A percentile compares a stretch with the other conserved stretches of the same genome.
phyloP scores from a whole-genome alignment of 2,888 invertebrate genomes.

The Sinhomidia bicolor region DNA sequence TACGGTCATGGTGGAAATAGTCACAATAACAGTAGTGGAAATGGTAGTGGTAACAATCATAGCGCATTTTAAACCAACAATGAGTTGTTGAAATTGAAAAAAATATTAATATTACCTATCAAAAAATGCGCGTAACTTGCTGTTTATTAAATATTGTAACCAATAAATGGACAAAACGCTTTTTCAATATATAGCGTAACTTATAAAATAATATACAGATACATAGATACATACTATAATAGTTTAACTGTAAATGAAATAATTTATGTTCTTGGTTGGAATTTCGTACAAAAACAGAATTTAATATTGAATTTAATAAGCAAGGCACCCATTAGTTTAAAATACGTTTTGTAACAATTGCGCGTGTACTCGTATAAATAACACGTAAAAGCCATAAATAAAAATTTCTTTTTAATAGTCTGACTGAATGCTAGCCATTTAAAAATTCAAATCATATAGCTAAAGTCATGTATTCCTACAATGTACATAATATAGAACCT shows the following conservation, averaged over 20 bases:
- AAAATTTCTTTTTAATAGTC: slow-evolving; percentile 46
- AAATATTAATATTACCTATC: neutral
- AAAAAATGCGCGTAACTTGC: neutral
- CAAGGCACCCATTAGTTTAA: neutral
- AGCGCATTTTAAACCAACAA: slow-evolving; percentile 72
- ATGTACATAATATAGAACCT: neutral
- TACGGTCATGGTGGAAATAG: slow-evolving; percentile 51
- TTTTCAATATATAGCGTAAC: neutral
- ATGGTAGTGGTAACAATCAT: slow-evolving; percentile 71
- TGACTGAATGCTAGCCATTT: slow-evolving; percentile 51
- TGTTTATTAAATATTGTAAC: neutral
- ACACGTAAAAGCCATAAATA: neutral
- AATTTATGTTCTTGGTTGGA: neutral
- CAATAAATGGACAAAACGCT: neutral
- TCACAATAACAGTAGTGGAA: slow-evolving; percentile 51
- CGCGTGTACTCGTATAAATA: neutral
- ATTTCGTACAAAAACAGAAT: neutral
- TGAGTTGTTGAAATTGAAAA: neutral
- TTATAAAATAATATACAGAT: too few relatives aligned
- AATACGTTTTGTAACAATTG: neutral
- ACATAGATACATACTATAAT: neutral
- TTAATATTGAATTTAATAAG: neutral
- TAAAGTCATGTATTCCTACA: slow-evolving; percentile 8
- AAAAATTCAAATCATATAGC: neutral
- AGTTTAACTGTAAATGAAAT: too few relatives aligned